These are phyloP conservation scores for Gallinago undulata DNA, from an alignment of 2,113 vertebrate species.

Conservation along the genomic window DNA sequence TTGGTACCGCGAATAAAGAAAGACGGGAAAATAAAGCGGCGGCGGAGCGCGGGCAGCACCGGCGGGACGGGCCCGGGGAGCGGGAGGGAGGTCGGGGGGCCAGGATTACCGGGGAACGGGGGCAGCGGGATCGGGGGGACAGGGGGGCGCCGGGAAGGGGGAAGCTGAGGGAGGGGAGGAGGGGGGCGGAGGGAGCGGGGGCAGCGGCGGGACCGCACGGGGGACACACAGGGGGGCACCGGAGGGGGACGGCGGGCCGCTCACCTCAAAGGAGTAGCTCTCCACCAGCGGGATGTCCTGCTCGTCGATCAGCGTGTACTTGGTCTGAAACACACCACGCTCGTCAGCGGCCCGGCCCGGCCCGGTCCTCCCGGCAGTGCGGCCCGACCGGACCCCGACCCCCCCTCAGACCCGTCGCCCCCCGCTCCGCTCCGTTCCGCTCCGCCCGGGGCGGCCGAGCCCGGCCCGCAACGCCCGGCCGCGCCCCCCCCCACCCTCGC, in stretches of 20 bases:
- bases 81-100: too few species aligned
- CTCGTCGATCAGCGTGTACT: conserved; percentile 96
- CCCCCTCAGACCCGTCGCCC: neutral
- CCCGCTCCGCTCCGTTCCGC: neutral
- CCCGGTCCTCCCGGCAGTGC: neutral
- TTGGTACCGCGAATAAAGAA: fast-evolving
- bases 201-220: neutral
- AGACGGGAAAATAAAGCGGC: neutral
- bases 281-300: conserved; percentile 98
- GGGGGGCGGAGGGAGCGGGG: too few species aligned
- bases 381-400: neutral
- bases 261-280: conserved; percentile 97
- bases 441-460: neutral
- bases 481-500: neutral
- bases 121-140: neutral
- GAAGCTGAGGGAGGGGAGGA: too few species aligned
- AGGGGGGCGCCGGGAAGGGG: too few species aligned
- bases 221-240: too few species aligned
- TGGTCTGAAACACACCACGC: conserved; percentile 82
- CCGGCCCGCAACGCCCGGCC: neutral
- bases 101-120: too few species aligned
- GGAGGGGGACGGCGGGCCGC: neutral
- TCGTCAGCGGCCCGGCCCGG: neutral
- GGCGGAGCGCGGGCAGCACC: neutral
- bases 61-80: neutral